These are phyloP conservation scores for human DNA, from an alignment of 2,113 vertebrate genomes.

Conservation along the genomic window GRCh38 chr3:177707501-177708000, in stretches of 20 bases:
- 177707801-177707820: not conserved
- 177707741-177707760: not conserved
- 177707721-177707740: not conserved
- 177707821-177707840: not conserved
- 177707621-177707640: not conserved
- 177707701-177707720: not conserved
- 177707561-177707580: not conserved
- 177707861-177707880: not conserved
- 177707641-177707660: not conserved
- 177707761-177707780: not conserved
- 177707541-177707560: not conserved
- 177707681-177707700: not conserved
- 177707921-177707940: not conserved
- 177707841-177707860: not conserved
- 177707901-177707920: conserved; percentile 19
- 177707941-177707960: not conserved
- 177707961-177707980: conserved; percentile 5
- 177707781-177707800: not conserved
- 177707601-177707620: not conserved
- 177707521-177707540: not conserved
- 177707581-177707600: not conserved
- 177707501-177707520: not conserved
- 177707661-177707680: not conserved
- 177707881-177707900: not conserved
- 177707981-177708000: not conserved